Percentiles rank a stretch among this genome's conserved stretches.
Conservation (phyloP, 2,888 invertebrate genomes). For the Cremastobaeus sp. region DNA sequence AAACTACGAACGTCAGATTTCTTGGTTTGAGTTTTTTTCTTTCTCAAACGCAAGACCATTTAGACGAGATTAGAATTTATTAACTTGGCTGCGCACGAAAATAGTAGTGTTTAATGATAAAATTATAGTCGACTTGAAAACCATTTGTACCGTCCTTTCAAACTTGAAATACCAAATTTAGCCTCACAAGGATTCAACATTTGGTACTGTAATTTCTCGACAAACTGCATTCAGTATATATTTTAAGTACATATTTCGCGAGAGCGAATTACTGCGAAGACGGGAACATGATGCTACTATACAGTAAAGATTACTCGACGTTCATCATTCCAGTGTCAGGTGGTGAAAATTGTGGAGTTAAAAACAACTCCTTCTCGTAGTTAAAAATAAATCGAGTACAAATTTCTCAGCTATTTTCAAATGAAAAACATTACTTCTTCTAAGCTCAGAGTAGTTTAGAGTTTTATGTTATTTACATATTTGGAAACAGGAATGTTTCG, state of each 20-base stretch:
- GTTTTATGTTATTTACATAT: constrained; percentile 37
- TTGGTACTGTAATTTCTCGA: constrained; percentile 51
- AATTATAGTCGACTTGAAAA: constrained; percentile 20
- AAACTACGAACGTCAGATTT: too few species aligned
- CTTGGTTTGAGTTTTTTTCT: too few species aligned
- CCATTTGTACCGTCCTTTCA: constrained; percentile 15
- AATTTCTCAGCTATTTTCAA: constrained; percentile 46
- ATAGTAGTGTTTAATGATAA: background rate
- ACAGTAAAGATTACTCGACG: constrained; percentile 45
- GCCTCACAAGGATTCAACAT: constrained; percentile 39
- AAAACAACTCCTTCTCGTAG: constrained; percentile 46
- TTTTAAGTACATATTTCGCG: constrained; percentile 52
- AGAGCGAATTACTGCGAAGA: constrained; percentile 46
- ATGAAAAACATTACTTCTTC: constrained; percentile 18
- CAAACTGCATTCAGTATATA: constrained; percentile 44
- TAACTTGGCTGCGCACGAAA: too few species aligned
- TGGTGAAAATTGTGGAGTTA: constrained; percentile 56
- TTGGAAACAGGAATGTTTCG: background rate
- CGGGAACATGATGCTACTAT: constrained; percentile 48
- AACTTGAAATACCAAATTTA: constrained; percentile 36
- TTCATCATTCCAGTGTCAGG: constrained; percentile 55
- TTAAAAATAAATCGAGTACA: constrained; percentile 44
- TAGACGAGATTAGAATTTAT: too few species aligned
- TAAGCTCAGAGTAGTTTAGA: constrained; percentile 18
- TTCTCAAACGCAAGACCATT: too few species aligned